Evolutionary conservation across 2,888 invertebrate genomes (phyloP), one percentile per base, ranked within the genome.

Genomic region (Phaedon cochleariae): DNA sequence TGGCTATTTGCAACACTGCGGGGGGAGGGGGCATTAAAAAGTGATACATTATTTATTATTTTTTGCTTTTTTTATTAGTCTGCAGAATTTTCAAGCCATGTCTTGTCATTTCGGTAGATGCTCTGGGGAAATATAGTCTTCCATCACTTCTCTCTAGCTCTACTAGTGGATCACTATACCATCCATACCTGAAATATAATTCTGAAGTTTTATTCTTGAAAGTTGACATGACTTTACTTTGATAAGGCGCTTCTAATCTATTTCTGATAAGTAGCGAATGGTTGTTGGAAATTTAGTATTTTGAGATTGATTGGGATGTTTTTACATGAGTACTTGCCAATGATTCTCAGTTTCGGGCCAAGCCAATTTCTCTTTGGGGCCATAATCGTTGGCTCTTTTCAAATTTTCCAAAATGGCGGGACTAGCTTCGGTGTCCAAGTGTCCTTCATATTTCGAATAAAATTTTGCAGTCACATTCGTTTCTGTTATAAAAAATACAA

Each of bases 311-410:
- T n/a, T n/a, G n/a, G n/a, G n/a, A n/a, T n/a, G n/a, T n/a, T n/a
- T n/a, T n/a, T n/a, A n/a, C n/a, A n/a, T n/a, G n/a, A n/a, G n/a
- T n/a, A 67, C 59, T 61, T 65, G 81, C 80, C 73, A 73, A 68
- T 82, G 80, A 70, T 77, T 82, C 34, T 70, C 75, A 1, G 82
- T 81, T 61, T 75, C 77, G 3, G 82, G 82, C 79, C 79, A 80
- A 15, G 70, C 62, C 45, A 71, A 73, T 71, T 79, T 81, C 12
- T 77, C 68, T 61, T 74, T 79, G 0, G 82, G 81, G 9, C 70
- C 74, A 59, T 72, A 74, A 61, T 77, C 79, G 66, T 76, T 76
- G 3, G 73, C 72, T 55, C 49, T 69, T 55, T 70, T 76, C 15
- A 82, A 72, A 46, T 75, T 74, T n/a, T 75, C 65, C 6, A 81